These are phyloP conservation scores for Plagodis pulveraria DNA, from an alignment of 2,888 invertebrate species.

Conservation along the genomic window DNA sequence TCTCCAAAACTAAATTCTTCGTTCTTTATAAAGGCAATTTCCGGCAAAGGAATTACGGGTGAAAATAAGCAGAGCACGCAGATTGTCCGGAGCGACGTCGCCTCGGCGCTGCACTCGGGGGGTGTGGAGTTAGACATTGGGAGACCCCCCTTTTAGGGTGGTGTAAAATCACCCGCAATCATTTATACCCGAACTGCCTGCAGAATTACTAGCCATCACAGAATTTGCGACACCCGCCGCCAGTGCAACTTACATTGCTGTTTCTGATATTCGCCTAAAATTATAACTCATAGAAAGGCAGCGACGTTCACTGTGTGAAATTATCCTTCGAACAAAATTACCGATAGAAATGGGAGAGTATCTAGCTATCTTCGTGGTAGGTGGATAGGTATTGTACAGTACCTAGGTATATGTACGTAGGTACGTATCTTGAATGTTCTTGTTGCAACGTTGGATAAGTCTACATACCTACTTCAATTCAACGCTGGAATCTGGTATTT, in stretches of 20 bases:
- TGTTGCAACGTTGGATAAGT: slow-evolving; percentile 17
- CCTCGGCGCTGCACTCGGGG: slow-evolving; percentile 78
- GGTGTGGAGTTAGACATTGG: slow-evolving; percentile 67
- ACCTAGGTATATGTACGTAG: background rate
- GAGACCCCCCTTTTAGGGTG: slow-evolving; percentile 56
- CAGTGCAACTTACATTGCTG: slow-evolving; percentile 45
- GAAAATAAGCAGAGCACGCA: slow-evolving; percentile 85
- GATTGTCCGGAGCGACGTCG: slow-evolving; percentile 83
- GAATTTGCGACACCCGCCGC: slow-evolving; percentile 62
- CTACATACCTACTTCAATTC: slow-evolving; percentile 18
- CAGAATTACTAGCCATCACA: slow-evolving; percentile 81
- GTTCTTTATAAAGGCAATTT: slow-evolving; percentile 83
- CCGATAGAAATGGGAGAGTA: slow-evolving; percentile 17
- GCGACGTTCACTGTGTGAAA: slow-evolving; percentile 8
- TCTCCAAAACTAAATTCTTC: slow-evolving; percentile 68
- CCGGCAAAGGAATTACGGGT: slow-evolving; percentile 82
- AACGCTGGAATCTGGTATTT: slow-evolving; percentile 13
- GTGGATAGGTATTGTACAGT: slow-evolving; percentile 1
- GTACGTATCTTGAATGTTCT: slow-evolving; percentile 20
- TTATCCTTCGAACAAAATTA: slow-evolving; percentile 21
- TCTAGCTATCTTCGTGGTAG: slow-evolving; percentile 15
- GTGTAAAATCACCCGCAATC: slow-evolving; percentile 84
- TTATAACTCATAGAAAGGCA: slow-evolving; percentile 10
- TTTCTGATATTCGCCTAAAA: slow-evolving; percentile 18
- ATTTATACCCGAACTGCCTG: slow-evolving; percentile 84